Base-by-base conservation (phyloP, 2,113 vertebrate genomes). In the Morone chrysops region DNA sequence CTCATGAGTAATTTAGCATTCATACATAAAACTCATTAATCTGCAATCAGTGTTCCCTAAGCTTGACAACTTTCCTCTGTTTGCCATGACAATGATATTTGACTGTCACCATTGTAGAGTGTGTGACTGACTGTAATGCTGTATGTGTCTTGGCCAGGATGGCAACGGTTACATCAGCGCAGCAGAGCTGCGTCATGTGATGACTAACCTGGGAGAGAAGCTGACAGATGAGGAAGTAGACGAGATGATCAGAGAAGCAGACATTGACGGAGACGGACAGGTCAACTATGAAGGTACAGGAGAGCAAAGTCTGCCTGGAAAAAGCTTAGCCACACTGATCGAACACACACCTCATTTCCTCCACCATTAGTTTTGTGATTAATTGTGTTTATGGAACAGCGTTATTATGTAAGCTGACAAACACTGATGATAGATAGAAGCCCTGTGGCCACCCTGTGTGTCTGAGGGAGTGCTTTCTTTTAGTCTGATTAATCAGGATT, bases 161-260 rank as follows among this genome's bases (percentile, higher is more conserved):
- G 98, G 98, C 48, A 99, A 99, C 0, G 98, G 98, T 14, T 99
- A 98, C 91, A 99, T 99, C 92, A 99, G 97, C 53, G 98, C 98
- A 3, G 97, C 98, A 68, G 98, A 99, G 57, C 94, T 99, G 74
- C 98, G 97, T 89, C 98, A 99, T 0, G 98, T 99, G 92, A 99
- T 99, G 98, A 99, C 97, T 87, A 99, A 99, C 95, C 94, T 99
- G 94, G 98, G 98, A 22, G 98, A 99, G 93, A 99, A 99, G 91
- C 95, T 99, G 93, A 99, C 98, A 67, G 97, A 99, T 11, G 97
- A 99, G 94, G 98, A 99, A 94, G 98, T 99, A 93, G 97, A 99
- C 0, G 98, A 99, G 95, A 99, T 99, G 98, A 99, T 99, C 96
- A 96, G 97, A 95, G 98, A 99, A 97, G 98, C 98, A 78, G 98